Percentiles rank a stretch among this genome's conserved stretches.
Conservation (phyloP, 2,113 vertebrate genomes). For the Eira barbara region DNA sequence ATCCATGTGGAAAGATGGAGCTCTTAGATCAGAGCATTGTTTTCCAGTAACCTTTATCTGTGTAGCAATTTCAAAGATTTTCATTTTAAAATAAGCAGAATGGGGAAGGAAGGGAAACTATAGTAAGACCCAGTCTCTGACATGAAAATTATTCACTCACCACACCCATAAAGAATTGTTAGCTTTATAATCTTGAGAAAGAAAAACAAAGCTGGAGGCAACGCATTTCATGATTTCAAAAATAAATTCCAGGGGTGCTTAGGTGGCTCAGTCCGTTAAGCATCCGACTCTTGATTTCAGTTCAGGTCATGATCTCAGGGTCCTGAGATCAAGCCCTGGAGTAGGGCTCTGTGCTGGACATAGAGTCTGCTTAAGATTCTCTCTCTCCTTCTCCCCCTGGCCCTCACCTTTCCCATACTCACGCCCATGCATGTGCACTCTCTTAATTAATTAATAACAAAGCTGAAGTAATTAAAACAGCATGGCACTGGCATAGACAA, state of each 20-base stretch:
- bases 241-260: not conserved
- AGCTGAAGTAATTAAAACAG: not conserved
- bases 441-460: not conserved
- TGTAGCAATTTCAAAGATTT: not conserved
- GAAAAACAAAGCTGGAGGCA: not conserved
- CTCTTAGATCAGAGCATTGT: not conserved
- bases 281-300: not conserved
- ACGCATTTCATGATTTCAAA: not conserved
- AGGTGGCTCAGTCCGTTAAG: not conserved
- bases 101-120: not conserved
- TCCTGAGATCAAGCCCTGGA: not conserved
- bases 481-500: not conserved
- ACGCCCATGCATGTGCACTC: not conserved
- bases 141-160: not conserved
- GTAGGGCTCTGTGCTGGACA: not conserved
- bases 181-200: not conserved
- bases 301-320: not conserved
- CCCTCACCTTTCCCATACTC: not conserved
- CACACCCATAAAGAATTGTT: not conserved
- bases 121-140: not conserved
- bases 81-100: not conserved
- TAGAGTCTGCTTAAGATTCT: not conserved
- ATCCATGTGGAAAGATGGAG: conserved; percentile 30
- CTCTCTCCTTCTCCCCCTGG: not conserved
- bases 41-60: not conserved